Evolutionary conservation across 2,797 vertebrate genomes (phyloP), one percentile per base, ranked within the genome.

Genomic region (Enoplosus armatus): DNA sequence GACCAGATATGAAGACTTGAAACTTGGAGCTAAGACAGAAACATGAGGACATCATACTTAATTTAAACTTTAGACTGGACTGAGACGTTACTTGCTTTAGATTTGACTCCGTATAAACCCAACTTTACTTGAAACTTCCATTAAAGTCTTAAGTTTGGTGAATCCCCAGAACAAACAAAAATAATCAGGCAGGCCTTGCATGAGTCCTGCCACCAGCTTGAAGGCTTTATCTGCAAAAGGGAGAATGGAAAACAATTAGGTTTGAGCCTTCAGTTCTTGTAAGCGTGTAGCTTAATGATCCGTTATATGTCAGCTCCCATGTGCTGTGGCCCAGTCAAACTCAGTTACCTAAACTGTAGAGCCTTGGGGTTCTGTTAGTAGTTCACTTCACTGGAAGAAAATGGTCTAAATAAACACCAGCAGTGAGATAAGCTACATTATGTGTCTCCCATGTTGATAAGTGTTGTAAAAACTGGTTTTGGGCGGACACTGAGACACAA

Each of bases 291-390:
- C 48, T 66, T 66, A 84, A 84, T 82, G 77, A 79, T 55, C 73
- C 72, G 43, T 82, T 77, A 83, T 53, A 80, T 77, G 56, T 84
- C 43, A 64, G 62, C 41, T 78, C 58, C 56, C 66, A 62, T 56
- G 61, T 76, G 47, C 45, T 60, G 31, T 35, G 62, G 18, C 59
- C 71, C 68, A 75, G 62, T 75, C 85, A 68, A 51, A 76, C 27
- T 56, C 63, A 33, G 63, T 66, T 33, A 26, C 39, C 76, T 56
- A 47, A 65, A 67, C 64, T 76, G 62, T 12, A 20, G 33, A 56
- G 72, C 79, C 69, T 75, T 53, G 12, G 75, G 80, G 70, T 77
- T 31, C 69, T 16, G 43, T 77, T 60, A 80, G 45, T 27, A 33
- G 31, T 39, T 77, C 20, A 41, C 54, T 45, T 59, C 58, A 60